Percentiles rank a stretch among this genome's conserved stretches.
Evolutionary conservation across 2,113 vertebrate genomes (phyloP).

Genomic region (Rousettus leschenaultii): DNA sequence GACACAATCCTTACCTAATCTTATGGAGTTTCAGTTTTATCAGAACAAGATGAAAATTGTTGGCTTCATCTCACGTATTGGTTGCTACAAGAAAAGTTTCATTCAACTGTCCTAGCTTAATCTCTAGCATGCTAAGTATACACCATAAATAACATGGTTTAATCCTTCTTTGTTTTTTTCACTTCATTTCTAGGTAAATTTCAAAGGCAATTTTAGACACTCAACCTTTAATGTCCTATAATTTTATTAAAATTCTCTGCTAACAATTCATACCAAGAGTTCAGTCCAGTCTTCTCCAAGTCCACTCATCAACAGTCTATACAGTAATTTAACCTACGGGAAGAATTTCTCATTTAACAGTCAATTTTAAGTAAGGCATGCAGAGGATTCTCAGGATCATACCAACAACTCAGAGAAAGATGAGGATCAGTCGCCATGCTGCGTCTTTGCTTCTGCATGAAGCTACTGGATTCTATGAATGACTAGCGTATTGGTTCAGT

Average conservation of each 20-base stretch:
- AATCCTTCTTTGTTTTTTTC: not conserved
- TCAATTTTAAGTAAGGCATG: not conserved
- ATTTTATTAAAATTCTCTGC: not conserved
- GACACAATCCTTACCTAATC: not conserved
- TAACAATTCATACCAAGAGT: not conserved
- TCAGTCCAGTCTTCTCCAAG: not conserved
- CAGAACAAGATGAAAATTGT: not conserved
- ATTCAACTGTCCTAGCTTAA: not conserved
- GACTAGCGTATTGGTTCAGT: not conserved
- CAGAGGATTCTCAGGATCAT: not conserved
- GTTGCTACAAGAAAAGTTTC: not conserved
- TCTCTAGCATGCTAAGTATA: not conserved
- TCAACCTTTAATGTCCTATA: not conserved
- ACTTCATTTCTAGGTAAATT: not conserved
- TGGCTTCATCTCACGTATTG: not conserved
- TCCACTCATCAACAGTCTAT: not conserved
- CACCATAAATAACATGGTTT: not conserved
- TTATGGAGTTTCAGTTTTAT: not conserved
- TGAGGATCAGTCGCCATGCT: not conserved
- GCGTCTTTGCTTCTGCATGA: not conserved
- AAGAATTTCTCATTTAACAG: not conserved
- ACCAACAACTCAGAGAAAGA: not conserved
- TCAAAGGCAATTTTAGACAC: not conserved
- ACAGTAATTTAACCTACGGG: not conserved
- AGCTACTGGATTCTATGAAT: not conserved